Percentiles rank a stretch among this genome's conserved stretches.
phyloP scores from a whole-genome alignment of 2,888 invertebrate genomes.

The Eristalis intricaria region DNA sequence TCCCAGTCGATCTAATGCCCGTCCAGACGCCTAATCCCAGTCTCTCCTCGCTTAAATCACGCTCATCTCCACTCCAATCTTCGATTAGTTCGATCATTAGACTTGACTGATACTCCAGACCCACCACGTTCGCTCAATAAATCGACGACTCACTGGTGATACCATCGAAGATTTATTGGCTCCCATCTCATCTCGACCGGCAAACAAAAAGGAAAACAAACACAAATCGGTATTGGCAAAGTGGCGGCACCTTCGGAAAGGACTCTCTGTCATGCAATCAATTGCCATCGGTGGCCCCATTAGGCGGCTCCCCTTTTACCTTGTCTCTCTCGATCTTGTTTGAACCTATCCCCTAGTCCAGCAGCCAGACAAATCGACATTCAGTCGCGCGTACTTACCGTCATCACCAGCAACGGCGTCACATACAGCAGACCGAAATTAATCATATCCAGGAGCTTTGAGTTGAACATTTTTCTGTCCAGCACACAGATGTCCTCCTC shows the following conservation, averaged over 20 bases:
- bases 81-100: not conserved
- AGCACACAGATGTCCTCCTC: constrained; percentile 86
- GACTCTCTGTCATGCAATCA: not conserved
- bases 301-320: not conserved
- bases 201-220: not conserved
- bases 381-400: constrained; percentile 81
- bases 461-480: constrained; percentile 89
- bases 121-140: not conserved
- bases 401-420: constrained; percentile 90
- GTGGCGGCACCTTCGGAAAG: not conserved
- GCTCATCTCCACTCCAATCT: not conserved
- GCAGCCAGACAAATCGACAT: not conserved
- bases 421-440: constrained; percentile 92
- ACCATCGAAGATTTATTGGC: not conserved
- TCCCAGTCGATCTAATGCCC: not conserved
- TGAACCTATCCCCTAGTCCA: not conserved
- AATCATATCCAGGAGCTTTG: constrained; percentile 89
- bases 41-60: not conserved
- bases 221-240: not conserved
- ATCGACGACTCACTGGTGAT: not conserved
- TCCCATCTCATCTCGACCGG: not conserved
- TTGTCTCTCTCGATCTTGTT: not conserved
- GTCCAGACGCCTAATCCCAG: not conserved
- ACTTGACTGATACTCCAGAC: not conserved
- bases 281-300: not conserved